Conservation (phyloP, 1,140 invertebrate genomes). For the Cyrtorhinus lividipennis region DNA sequence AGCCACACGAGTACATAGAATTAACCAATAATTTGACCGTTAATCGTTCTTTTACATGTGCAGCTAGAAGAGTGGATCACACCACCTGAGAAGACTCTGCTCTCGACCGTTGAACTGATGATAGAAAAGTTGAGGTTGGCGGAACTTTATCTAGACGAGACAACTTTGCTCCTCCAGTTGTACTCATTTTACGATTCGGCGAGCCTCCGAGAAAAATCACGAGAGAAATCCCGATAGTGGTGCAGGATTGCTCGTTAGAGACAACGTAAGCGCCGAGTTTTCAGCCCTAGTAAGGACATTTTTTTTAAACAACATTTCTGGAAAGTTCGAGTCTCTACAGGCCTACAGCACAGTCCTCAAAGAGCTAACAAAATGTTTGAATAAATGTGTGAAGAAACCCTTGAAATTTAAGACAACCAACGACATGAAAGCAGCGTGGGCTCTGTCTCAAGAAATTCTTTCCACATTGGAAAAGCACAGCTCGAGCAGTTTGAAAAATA, state of each 20-base stretch:
- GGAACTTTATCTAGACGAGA: conserved; percentile 55
- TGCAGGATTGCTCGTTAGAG: not conserved
- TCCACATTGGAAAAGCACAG: not conserved
- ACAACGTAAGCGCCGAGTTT: not conserved
- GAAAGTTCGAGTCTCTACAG: not conserved
- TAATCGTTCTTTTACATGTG: too few species aligned
- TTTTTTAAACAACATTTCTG: not conserved
- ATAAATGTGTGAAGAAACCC: not conserved
- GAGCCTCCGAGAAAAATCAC: conserved; percentile 10
- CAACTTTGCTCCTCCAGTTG: conserved; percentile 54
- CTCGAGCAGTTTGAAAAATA: not conserved
- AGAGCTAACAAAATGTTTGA: not conserved
- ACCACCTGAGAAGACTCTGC: conserved; percentile 52
- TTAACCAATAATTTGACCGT: too few species aligned
- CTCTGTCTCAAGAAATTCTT: not conserved
- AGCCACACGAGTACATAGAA: too few species aligned
- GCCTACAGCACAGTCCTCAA: not conserved
- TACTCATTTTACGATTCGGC: conserved; percentile 21
- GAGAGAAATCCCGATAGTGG: too few species aligned
- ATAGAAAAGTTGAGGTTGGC: conserved; percentile 49
- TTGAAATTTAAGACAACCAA: not conserved
- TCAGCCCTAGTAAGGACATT: not conserved
- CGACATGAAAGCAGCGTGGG: conserved; percentile 6
- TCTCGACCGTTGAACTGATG: conserved; percentile 46
- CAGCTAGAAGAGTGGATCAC: conserved; percentile 62